phyloP scores from a whole-genome alignment of 2,888 invertebrate species.

The Rapana venosa region DNA sequence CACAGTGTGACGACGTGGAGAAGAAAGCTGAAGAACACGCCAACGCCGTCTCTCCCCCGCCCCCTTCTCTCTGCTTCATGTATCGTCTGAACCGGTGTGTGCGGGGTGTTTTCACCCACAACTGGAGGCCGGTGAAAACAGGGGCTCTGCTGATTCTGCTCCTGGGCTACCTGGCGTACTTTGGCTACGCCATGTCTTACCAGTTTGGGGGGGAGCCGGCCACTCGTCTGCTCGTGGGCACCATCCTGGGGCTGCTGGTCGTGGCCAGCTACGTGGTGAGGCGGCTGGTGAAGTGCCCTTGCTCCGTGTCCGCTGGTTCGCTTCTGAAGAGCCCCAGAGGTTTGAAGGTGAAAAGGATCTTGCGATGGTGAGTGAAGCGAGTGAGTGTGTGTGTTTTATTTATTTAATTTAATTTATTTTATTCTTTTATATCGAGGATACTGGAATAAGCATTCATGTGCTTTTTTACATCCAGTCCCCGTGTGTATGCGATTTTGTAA shows the following conservation, averaged over 20 bases:
- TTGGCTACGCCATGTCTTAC: conserved; percentile 46
- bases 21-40: no score
- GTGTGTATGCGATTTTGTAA: no score
- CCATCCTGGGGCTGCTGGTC: conserved; percentile 44
- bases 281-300: not conserved
- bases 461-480: no score
- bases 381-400: no score
- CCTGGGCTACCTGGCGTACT: conserved; percentile 47
- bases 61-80: conserved; percentile 1
- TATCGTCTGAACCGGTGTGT: conserved; percentile 23
- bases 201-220: conserved; percentile 59
- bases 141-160: conserved; percentile 26
- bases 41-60: no score
- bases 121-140: not conserved
- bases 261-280: not conserved
- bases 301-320: not conserved
- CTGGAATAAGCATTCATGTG: no score
- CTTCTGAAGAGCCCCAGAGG: not conserved
- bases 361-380: not conserved
- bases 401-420: no score
- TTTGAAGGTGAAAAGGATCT: not conserved
- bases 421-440: no score
- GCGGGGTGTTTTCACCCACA: not conserved
- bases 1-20: no score
- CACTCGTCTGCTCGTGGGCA: conserved; percentile 56